These are phyloP conservation scores for Rachycentron canadum DNA, from an alignment of 2,797 vertebrate genomes.

Conservation along the genomic window DNA sequence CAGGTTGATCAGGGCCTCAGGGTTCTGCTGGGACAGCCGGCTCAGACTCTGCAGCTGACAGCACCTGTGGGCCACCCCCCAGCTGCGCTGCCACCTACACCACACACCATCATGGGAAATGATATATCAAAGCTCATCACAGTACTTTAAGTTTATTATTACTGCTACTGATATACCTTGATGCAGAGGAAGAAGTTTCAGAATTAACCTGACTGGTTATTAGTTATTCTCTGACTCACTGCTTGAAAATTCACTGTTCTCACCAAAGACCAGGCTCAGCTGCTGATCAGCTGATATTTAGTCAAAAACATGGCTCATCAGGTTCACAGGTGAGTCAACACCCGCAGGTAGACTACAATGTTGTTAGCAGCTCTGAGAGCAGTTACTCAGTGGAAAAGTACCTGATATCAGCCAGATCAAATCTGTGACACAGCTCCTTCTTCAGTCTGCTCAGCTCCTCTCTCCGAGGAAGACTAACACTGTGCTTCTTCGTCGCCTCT, in stretches of 20 bases:
- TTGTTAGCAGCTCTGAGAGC: neutral
- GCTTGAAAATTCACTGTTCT: too few relatives aligned
- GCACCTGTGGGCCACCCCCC: constrained; percentile 94
- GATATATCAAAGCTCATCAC: neutral
- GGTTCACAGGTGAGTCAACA: neutral
- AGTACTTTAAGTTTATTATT: neutral
- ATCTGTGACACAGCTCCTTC: constrained; percentile 86
- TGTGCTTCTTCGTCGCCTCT: constrained; percentile 88
- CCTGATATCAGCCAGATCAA: constrained; percentile 93
- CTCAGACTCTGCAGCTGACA: constrained; percentile 94
- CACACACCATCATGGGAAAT: constrained; percentile 9
- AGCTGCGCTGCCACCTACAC: constrained; percentile 96
- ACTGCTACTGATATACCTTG: neutral
- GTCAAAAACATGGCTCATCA: neutral
- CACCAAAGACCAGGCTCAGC: neutral
- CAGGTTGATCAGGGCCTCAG: constrained; percentile 87
- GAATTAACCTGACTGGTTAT: neutral
- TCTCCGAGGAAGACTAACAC: constrained; percentile 90
- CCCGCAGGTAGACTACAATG: neutral
- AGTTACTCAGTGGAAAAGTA: constrained; percentile 53
- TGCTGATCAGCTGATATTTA: neutral
- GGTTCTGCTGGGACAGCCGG: constrained; percentile 91
- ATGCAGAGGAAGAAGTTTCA: too few relatives aligned
- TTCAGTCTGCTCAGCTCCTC: constrained; percentile 91
- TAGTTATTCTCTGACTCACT: neutral